A percentile compares a stretch with the other conserved stretches of the same genome.
Conservation (phyloP, 2,888 invertebrate species). For the Athripsodes cinereus region DNA sequence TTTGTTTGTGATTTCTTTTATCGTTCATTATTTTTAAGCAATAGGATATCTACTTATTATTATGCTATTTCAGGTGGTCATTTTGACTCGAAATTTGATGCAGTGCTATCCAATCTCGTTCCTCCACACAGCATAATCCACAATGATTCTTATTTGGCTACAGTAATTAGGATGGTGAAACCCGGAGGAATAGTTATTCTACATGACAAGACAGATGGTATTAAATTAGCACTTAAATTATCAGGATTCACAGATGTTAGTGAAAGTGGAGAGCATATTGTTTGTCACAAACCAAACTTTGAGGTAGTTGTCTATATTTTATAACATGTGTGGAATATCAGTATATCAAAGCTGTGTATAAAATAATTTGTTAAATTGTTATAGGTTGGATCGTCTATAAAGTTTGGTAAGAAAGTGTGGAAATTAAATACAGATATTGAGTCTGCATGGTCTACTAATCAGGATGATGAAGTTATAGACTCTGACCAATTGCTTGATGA, state of each 20-base stretch:
- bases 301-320: constrained; percentile 42
- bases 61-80: constrained; percentile 44
- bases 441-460: constrained; percentile 44
- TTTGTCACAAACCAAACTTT: constrained; percentile 63
- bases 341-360: too few relatives aligned
- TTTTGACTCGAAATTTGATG: constrained; percentile 54
- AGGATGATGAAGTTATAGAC: constrained; percentile 77
- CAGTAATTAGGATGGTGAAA: constrained; percentile 55
- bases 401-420: constrained; percentile 59
- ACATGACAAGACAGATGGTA: constrained; percentile 41
- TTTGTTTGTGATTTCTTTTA: too few relatives aligned
- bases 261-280: constrained; percentile 35
- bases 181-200: constrained; percentile 56
- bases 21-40: neutral
- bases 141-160: constrained; percentile 45
- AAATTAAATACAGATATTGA: constrained; percentile 66
- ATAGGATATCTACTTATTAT: neutral
- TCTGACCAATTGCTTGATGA: constrained; percentile 85
- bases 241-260: constrained; percentile 56
- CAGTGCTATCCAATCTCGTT: constrained; percentile 51
- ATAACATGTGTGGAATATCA: too few relatives aligned
- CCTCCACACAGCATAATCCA: constrained; percentile 41
- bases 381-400: constrained; percentile 55
- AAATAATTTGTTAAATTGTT: constrained; percentile 4
- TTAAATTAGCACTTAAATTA: constrained; percentile 52